Conservation (phyloP, 2,797 vertebrate species). For the Hyperoplus immaculatus region DNA sequence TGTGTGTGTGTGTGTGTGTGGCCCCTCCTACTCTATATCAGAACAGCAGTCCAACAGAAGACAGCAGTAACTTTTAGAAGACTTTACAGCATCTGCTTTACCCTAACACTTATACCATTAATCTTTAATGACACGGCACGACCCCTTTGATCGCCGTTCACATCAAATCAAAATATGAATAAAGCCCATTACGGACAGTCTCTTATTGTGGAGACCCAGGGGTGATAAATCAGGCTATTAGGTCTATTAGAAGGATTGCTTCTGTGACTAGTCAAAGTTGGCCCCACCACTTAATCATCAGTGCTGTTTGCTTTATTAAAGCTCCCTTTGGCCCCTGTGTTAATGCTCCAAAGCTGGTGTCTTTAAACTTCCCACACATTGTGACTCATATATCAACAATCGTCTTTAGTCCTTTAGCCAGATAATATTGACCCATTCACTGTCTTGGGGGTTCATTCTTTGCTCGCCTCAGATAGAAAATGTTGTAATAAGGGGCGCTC, state of each 20-base stretch:
- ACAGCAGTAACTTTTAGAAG: conserved; percentile 86
- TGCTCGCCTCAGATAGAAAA: neutral
- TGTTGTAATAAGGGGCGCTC: no score
- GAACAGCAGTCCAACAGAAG: conserved; percentile 75
- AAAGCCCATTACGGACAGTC: conserved; percentile 83
- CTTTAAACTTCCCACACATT: conserved; percentile 44
- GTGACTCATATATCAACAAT: conserved; percentile 37
- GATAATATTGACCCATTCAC: conserved; percentile 37
- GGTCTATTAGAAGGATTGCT: conserved; percentile 82
- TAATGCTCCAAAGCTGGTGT: conserved; percentile 46
- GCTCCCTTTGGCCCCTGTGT: conserved; percentile 51
- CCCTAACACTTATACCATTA: conserved; percentile 84
- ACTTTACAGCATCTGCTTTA: conserved; percentile 89
- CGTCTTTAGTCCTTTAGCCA: conserved; percentile 25
- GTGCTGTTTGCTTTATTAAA: conserved; percentile 74
- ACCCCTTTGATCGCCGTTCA: conserved; percentile 89
- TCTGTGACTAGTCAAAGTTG: conserved; percentile 72
- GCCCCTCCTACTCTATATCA: conserved; percentile 83
- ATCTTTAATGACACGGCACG: conserved; percentile 86
- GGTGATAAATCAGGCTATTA: conserved; percentile 75
- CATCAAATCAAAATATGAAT: conserved; percentile 90
- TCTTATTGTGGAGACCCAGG: conserved; percentile 81
- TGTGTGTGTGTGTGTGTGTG: conserved; percentile 60
- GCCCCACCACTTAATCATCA: conserved; percentile 66
- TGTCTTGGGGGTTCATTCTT: conserved; percentile 8